Base-by-base conservation (phyloP, 2,888 invertebrate genomes). In the Hedya salicella region DNA sequence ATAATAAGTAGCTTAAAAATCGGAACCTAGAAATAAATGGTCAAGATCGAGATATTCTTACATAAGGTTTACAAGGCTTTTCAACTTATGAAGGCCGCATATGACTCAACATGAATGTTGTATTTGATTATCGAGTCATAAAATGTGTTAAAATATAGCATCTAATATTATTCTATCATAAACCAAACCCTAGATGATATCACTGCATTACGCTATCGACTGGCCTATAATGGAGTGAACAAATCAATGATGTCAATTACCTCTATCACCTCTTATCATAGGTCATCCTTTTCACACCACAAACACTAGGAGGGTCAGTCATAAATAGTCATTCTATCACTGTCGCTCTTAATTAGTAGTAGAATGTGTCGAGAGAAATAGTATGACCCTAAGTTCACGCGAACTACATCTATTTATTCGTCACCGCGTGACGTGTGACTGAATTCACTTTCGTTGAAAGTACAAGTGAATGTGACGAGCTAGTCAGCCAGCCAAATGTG, bases 391-490 rank as follows among this genome's bases (percentile, higher is more conserved):
- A 44, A 16, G 11, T 48, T 48, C 6, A 21, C 21, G 21, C 21
- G 5, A 48, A 50, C 30, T 14, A 13, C 30, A 21, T n/a, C n/a
- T 14, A 50, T 11, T 8, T 4, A 46, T 21, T 36, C 62, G 54
- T 63, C 50, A 61, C 16, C n/a, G 1, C 5, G 36, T 52, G 46
- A 65, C 66, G 66, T 61, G n/a, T 32, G 32, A 50, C 67, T 64
- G 67, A 64, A 74, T 72, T 79, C 75, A 78, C 79, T 82, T 81
- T 86, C 77, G 60, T 69, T 68, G 80, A 84, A 78, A 88, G 82
- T 82, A 82, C 69, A 80, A 87, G 85, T 85, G 82, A 73, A 74
- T 78, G 56, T 78, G 82, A 87, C 82, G 84, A 83, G 65, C 78
- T 3, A 68, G 73, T 78, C 82, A 87, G 9, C 82, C 84, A 83